A percentile compares a stretch with the other conserved stretches of the same genome.
Conservation (phyloP, 2,113 vertebrate genomes). For the Phrynosoma platyrhinos region DNA sequence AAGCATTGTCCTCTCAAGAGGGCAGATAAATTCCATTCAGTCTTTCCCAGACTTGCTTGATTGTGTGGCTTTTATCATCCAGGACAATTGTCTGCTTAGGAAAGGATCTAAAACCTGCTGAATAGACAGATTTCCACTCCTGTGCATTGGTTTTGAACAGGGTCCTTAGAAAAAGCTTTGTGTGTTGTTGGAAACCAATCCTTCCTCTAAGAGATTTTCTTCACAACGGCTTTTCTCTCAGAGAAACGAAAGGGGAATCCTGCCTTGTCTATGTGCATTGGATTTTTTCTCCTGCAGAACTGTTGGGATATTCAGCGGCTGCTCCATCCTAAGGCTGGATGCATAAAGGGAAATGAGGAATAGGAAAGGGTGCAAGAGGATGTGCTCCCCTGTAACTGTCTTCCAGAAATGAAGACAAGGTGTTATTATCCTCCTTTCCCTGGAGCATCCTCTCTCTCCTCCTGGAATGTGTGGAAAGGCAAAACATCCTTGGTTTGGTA, state of each 20-base stretch:
- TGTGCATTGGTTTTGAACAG: not conserved
- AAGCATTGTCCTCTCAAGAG: not conserved
- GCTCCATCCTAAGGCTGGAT: too few species aligned
- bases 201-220: slow-evolving; percentile 26
- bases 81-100: slow-evolving; percentile 20
- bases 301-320: too few species aligned
- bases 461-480: too few species aligned
- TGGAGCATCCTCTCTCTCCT: too few species aligned
- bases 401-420: too few species aligned
- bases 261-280: too few species aligned
- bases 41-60: not conserved
- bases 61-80: not conserved
- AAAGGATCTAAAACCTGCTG: slow-evolving; percentile 7
- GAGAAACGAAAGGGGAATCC: not conserved
- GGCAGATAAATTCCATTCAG: not conserved
- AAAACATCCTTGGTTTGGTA: too few species aligned
- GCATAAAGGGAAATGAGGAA: too few species aligned
- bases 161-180: not conserved
- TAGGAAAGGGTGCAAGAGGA: too few species aligned
- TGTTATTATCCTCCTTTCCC: too few species aligned
- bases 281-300: too few species aligned
- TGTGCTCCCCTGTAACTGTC: too few species aligned
- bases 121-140: slow-evolving; percentile 22
- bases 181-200: not conserved
- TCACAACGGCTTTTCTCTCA: not conserved